Conservation (phyloP, 2,113 vertebrate species). For the Probosciger aterrimus region DNA sequence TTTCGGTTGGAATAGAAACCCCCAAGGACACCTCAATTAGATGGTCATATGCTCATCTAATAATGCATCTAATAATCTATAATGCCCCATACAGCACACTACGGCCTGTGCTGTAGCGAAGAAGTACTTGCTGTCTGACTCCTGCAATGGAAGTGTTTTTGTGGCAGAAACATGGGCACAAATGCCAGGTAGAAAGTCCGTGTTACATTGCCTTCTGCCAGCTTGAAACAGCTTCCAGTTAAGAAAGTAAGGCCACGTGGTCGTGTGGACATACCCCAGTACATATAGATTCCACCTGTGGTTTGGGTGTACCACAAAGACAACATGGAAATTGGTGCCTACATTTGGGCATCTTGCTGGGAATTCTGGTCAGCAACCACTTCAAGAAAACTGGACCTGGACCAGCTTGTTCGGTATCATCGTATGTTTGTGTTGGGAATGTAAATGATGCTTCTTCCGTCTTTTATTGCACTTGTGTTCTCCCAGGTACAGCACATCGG, state of each 20-base stretch:
- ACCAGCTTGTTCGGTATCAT: not conserved
- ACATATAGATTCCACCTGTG: not conserved
- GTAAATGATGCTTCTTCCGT: not conserved
- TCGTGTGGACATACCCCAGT: not conserved
- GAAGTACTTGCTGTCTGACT: not conserved
- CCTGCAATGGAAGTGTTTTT: not conserved
- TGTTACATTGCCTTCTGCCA: accelerated
- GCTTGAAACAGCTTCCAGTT: not conserved
- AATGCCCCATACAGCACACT: too few species aligned
- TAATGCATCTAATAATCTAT: too few species aligned
- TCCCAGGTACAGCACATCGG: not conserved
- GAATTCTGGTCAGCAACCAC: not conserved
- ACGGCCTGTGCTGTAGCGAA: accelerated
- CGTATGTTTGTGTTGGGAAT: conserved; percentile 8
- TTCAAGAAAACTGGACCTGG: not conserved
- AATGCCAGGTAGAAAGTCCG: not conserved
- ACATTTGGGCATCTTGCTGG: not conserved
- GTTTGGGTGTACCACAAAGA: not conserved
- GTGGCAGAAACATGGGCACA: not conserved
- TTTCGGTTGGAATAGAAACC: not conserved
- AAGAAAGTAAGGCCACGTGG: not conserved
- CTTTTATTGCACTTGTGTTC: not conserved
- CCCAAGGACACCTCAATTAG: not conserved
- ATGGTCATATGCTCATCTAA: too few species aligned
- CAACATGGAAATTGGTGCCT: not conserved